Base-by-base conservation (phyloP, 2,888 invertebrate genomes). In the Hirtodrosophila alboralis region DNA sequence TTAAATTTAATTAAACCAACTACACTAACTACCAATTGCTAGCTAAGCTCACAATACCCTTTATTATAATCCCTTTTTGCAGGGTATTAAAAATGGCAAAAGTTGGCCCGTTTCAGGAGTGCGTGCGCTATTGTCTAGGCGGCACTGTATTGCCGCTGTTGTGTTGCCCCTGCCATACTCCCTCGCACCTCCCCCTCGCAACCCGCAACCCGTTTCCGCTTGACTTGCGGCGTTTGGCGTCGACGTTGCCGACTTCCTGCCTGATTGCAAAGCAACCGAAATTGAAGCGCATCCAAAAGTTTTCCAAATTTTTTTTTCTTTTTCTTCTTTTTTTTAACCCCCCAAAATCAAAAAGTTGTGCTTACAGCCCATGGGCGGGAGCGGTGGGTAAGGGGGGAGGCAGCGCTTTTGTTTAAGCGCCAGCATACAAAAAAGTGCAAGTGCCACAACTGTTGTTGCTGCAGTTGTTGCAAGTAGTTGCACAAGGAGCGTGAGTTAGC, bases 321-420 rank as follows among this genome's bases (percentile, higher is more conserved):
- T 64, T 58, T 53, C 66, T 48, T 54, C 40, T 49, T 49, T 10
- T 38, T 9, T 13, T 5, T n/a, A 16, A 6, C n/a, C 18, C 26
- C 33, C 28, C 45, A 56, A 81, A 81, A 81, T 86, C 86, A 78
- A 84, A 86, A 86, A 81, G 86, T 81, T 86, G 86, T 66, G 64
- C 69, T 65, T 63, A 66, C 68, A 62, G 52, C 61, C 36, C 26
- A 31, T 30, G 33, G 40, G 36, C 8, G 3, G 33, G 4, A 18
- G 23, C 6, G 30, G 7, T 10, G 10, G 10, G 6, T 5, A 18
- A 5, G 18, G 12, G 13, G 27, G 30, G 1, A 9, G 8, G 38
- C 8, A 43, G 34, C 4, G 52, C 78, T 63, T 83, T 83, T 85
- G 86, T 85, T 85, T 79, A 57, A 83, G 60, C 53, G 58, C 27